Evolutionary conservation across 2,113 vertebrate genomes (phyloP), one percentile per base, ranked within the genome.

Genomic region (Petrocephalus microphthalmus): DNA sequence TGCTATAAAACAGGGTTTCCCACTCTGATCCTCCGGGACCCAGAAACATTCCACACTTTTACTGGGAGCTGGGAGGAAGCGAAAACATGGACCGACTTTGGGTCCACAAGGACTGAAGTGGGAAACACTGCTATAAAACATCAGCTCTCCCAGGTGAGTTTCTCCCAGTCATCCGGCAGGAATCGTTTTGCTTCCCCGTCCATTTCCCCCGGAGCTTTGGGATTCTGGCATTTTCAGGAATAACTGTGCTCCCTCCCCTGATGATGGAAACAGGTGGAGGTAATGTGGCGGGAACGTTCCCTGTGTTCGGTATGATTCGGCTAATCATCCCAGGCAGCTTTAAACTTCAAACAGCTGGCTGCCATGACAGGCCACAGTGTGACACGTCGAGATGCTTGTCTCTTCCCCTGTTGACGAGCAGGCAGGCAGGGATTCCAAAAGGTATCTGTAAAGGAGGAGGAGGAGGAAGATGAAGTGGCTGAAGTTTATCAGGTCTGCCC

Each of bases 301-400:
- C 33, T 86, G 33, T 45, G 19, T 86, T 86, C 60, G 37, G 25
- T 87, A 47, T 47, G 45, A 87, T 49, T 86, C 7, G 10, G 52
- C 86, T 71, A 71, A 87, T 87, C 49, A 71, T 60, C 56, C 86
- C 60, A 51, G 57, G 57, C 53, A 60, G 85, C 37, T 17, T 22
- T 13, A 64, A 64, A 56, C 54, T n/a, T 57, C 20, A 20, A 85
- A 86, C 20, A 29, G 25, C 49, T 19, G 22, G 83, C 25, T 64
- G 47, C 85, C 33, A 86, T 17, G 17, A 53, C 25, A 47, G 53
- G 19, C 33, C 7, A 0, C 2, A 33, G 5, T 54, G 19, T 64
- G 33, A 64, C 19, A 57, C 53, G 85, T 47, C 10, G 5, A 22
- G 54, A 60, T 37, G 6, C 47, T 86, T 20, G 7, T 22, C 8